phyloP scores from a whole-genome alignment of 2,888 invertebrate genomes.

The Parnassius mnemosyne region DNA sequence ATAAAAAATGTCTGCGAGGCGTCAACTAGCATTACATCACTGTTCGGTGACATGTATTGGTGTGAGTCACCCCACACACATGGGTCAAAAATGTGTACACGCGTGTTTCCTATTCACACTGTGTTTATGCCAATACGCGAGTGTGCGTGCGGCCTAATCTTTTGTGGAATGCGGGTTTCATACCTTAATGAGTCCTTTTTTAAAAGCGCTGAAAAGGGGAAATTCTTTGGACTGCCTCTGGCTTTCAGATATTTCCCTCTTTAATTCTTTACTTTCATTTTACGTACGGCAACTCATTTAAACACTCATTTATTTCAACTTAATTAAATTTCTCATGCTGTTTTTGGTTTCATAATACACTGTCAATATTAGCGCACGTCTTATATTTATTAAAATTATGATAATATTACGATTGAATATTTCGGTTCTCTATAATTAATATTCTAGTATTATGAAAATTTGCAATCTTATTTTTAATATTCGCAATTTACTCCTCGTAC shows the following conservation, averaged over 20 bases:
- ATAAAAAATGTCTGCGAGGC: slow-evolving; percentile 79
- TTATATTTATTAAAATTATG: neutral
- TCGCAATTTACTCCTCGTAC: no score
- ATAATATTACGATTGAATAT: no score
- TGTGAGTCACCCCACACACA: slow-evolving; percentile 39
- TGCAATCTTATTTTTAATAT: no score
- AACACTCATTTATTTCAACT: slow-evolving; percentile 12
- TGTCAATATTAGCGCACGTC: neutral
- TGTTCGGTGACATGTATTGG: slow-evolving; percentile 30
- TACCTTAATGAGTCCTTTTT: slow-evolving; percentile 72
- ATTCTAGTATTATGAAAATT: no score
- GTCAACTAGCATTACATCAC: slow-evolving; percentile 77
- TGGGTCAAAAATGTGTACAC: slow-evolving; percentile 31
- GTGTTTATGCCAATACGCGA: slow-evolving; percentile 27
- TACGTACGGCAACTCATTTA: slow-evolving; percentile 20
- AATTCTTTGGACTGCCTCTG: slow-evolving; percentile 52
- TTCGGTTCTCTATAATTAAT: no score
- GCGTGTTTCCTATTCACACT: slow-evolving; percentile 37
- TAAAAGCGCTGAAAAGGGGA: slow-evolving; percentile 70
- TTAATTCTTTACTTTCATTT: slow-evolving; percentile 20
- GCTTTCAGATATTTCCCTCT: slow-evolving; percentile 45
- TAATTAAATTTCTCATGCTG: slow-evolving; percentile 13
- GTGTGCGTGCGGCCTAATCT: slow-evolving; percentile 67
- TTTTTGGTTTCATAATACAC: slow-evolving; percentile 3
- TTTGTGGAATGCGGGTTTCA: slow-evolving; percentile 76